Base-by-base conservation (phyloP, 2,888 invertebrate species). In the Drosophila mimetica region DNA sequence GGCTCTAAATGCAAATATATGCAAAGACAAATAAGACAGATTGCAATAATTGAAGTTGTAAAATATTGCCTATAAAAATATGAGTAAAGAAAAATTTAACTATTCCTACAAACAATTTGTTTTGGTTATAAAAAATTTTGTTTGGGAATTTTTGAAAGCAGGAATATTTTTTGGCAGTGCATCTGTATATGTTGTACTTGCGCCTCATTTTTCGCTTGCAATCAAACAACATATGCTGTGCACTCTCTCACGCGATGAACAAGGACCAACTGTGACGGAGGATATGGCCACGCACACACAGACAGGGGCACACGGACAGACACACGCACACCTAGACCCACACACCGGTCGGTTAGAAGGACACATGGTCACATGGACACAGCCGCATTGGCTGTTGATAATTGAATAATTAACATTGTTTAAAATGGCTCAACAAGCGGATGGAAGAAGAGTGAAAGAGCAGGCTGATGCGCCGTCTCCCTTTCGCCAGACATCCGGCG, bases 361-460 rank as follows among this genome's bases (percentile, higher is more conserved):
- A 71, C 77, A 67, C 60, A 48, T 50, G 60, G 71, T 37, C 69
- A 58, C 57, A 70, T 48, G 70, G 70, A 39, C 18, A 18, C 58
- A 46, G 81, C 63, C 71, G 55, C 78, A 76, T 75, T 77, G 81
- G 71, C 79, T 73, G 76, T 76, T 82, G 79, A 71, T 88, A 88
- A 87, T 87, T 87, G 89, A 88, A 85, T 87, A 88, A 88, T 87
- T 88, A 85, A 88, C 83, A 76, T 79, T 84, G 86, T 86, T 88
- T 77, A 77, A 88, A 86, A 84, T 76, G 74, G 71, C 76, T 64
- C 59, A 41, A 51, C 50, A 66, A 54, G 71, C 51, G 39, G 25
- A 28, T 44, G 34, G 4, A 22, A 8, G 5, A 11, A 0, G 37
- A 11, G 28, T 28, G 52, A 16, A 30, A 25, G 42, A 47, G 25